Base-by-base conservation (phyloP, 2,888 invertebrate genomes). In the Pycnomerus fuliginosus region DNA sequence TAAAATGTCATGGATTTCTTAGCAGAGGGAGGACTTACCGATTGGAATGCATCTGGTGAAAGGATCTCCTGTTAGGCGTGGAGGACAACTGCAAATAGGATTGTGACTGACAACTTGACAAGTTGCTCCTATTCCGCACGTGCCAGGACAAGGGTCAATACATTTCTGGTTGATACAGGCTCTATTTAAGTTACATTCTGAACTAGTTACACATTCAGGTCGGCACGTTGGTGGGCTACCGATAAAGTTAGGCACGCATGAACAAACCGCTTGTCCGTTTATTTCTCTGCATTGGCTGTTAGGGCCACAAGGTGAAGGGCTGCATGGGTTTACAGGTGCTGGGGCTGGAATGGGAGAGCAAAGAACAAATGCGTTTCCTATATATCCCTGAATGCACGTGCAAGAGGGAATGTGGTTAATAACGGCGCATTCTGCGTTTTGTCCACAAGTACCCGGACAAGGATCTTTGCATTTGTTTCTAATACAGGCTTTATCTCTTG, bases 341-440 rank as follows among this genome's bases (percentile, higher is more conserved):
- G 39, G 39, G 10, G 31, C 41, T 76, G 76, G 74, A 56, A 80
- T 69, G 15, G 73, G 72, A 17, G 68, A 68, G 61, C 88, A 89
- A 40, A 76, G 73, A 17, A 79, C 74, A 61, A 87, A 86, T 1
- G 86, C 86, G 69, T 90, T 88, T 56, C 91, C 92, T 10, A 79
- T 76, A 68, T 79, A 85, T 30, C 85, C 85, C 40, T 74, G 68
- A 3, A 83, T 80, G 60, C 87, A 87, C 56, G 80, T 80, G 61
- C 87, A 87, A 78, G 84, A 85, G 1, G 87, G 86, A 40, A 87
- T 78, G 57, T 89, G 89, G 65, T 88, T 88, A 16, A 86, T 74
- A 2, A 87, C 87, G 55, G 80, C 79, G 61, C 90, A 91, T 33
- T 82, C 66, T 1, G 90, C 89, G 63, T 84, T 85, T 34, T 72